Base-by-base conservation (phyloP, 2,113 vertebrate genomes). In the Hemicordylus capensis region DNA sequence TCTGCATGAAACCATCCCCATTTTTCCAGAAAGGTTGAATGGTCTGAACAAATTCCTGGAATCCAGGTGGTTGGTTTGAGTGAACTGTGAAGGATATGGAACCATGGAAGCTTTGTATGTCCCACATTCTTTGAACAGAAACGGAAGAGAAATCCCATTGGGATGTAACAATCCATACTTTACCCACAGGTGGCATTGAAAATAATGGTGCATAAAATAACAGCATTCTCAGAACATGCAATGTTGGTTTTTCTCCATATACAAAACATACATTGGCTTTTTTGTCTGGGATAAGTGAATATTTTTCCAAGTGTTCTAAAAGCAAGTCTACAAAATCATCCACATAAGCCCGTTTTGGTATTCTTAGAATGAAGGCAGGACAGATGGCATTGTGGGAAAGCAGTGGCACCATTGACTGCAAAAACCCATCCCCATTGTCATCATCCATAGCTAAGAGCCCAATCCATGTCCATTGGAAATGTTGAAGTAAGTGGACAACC, bases 141-240 rank as follows among this genome's bases (percentile, higher is more conserved):
- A 48, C 0, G 2, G 61, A 48, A n/a, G 19, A 8, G 20, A 80
- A 80, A 34, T 80, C 77, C 77, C 77, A 80, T 19, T 66, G 61
- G 4, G 77, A 80, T 34, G 77, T 80, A 66, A 34, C 26, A 34
- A 80, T 48, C 77, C 77, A 80, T 9, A 80, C 77, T 66, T 80
- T 80, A 12, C 44, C 44, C 1, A 64, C 17, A 24, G 39, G 28
- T 11, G 61, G 77, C 31, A 80, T 66, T 24, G 19, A 44, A 20
- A 64, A 46, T 3, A 79, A 6, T 19, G 17, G 42, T 46, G 59
- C 42, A 34, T 64, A 24, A 20, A 64, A 48, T 4, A 79, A 4
- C 15, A 79, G 10, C 4, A 42, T 20, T 64, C 39, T 9, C 22
- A 80, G 34, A 31, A 66, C 42, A 3, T 17, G 37, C 12, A 78